These are phyloP conservation scores for Scartelaos histophorus DNA, from an alignment of 2,113 vertebrate genomes.

Conservation along the genomic window DNA sequence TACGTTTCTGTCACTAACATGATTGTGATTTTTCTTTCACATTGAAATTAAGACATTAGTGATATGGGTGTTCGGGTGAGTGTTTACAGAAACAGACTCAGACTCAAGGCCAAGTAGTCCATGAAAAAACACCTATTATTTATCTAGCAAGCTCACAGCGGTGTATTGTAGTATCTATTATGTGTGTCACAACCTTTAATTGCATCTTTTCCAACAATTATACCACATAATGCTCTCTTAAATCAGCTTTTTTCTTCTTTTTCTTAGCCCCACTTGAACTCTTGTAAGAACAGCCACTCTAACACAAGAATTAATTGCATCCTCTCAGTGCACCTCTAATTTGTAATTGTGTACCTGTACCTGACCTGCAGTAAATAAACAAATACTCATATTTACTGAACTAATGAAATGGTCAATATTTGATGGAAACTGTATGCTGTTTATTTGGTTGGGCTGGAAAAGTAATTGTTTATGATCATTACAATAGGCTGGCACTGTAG, in stretches of 20 bases:
- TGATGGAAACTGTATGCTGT: not conserved
- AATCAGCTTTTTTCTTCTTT: not conserved
- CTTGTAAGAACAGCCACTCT: not conserved
- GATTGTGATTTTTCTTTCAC: not conserved
- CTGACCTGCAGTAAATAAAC: slow-evolving; percentile 16
- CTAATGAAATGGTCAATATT: slow-evolving; percentile 24
- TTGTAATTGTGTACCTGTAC: not conserved
- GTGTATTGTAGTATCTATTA: not conserved
- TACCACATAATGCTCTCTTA: not conserved
- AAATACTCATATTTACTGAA: slow-evolving; percentile 3
- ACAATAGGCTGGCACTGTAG: not conserved
- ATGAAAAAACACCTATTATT: not conserved
- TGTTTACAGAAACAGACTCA: not conserved
- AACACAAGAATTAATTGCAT: not conserved
- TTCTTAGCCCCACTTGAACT: not conserved
- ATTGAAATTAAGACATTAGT: not conserved
- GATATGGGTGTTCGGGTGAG: not conserved
- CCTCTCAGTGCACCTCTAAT: slow-evolving; percentile 1
- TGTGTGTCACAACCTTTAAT: not conserved
- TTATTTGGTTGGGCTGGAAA: not conserved
- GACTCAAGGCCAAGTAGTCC: not conserved
- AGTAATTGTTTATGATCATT: not conserved
- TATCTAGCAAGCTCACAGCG: not conserved
- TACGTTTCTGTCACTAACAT: not conserved
- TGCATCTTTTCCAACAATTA: not conserved